Percentiles rank a stretch among this genome's conserved stretches.
Evolutionary conservation across 2,797 vertebrate genomes (phyloP).

Genomic region (Enteromius fasciolatus): DNA sequence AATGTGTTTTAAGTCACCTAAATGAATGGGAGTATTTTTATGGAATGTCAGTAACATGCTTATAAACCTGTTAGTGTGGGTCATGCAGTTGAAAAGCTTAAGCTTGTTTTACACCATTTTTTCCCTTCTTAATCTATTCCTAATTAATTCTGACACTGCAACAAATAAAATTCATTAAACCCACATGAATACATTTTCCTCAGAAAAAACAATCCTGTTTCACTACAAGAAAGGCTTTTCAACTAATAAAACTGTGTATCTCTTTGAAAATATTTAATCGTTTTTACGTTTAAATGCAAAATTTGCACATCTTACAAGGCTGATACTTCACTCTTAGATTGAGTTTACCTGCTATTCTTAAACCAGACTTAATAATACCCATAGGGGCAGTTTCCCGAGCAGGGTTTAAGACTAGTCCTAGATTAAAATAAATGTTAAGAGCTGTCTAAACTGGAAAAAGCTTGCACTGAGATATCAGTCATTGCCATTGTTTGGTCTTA

Average conservation of each 20-base stretch:
- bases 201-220: background rate
- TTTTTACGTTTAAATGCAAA: background rate
- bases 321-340: conserved; percentile 61
- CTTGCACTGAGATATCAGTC: too few relatives aligned
- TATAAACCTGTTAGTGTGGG: background rate
- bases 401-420: too few relatives aligned
- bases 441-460: too few relatives aligned
- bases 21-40: too few relatives aligned
- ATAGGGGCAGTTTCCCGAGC: background rate
- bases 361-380: background rate
- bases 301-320: background rate
- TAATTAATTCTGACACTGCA: background rate
- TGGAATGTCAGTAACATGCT: background rate
- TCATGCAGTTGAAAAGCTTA: background rate
- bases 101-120: background rate
- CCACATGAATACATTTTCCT: background rate
- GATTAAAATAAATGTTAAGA: too few relatives aligned
- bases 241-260: background rate
- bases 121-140: background rate
- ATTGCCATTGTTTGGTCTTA: too few relatives aligned
- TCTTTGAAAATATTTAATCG: background rate
- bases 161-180: background rate
- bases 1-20: background rate
- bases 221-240: background rate
- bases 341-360: background rate